Evolutionary conservation across 1,140 invertebrate genomes (phyloP).

Genomic region (Triops longicaudatus): DNA sequence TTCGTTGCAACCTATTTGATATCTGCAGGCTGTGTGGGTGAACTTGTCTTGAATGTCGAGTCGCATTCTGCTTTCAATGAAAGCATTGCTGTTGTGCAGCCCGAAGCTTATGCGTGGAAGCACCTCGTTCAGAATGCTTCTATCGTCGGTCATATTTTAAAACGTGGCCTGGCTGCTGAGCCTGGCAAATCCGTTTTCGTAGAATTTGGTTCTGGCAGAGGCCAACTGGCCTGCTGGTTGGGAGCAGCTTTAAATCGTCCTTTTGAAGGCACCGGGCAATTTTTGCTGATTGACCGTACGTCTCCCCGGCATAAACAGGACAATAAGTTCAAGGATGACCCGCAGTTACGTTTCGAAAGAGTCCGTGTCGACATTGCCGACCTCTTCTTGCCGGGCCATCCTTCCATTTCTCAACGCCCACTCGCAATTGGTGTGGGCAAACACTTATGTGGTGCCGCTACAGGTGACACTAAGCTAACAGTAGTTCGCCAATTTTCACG

Average conservation of each 20-base stretch:
- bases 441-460: conserved; percentile 76
- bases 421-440: conserved; percentile 65
- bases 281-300: conserved; percentile 65
- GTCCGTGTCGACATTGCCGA: conserved; percentile 65
- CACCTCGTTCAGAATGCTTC: conserved; percentile 63
- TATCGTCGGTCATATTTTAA: conserved; percentile 52
- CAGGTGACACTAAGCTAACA: conserved; percentile 46
- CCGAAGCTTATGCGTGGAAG: conserved; percentile 52
- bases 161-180: conserved; percentile 39
- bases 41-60: conserved; percentile 23
- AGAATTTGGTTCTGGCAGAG: conserved; percentile 82
- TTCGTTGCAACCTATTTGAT: neutral
- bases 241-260: conserved; percentile 8
- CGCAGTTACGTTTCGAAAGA: conserved; percentile 45
- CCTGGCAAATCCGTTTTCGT: conserved; percentile 56
- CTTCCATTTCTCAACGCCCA: conserved; percentile 39
- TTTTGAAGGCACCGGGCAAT: conserved; percentile 42
- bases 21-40: conserved; percentile 21
- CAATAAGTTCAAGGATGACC: conserved; percentile 54
- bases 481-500: neutral
- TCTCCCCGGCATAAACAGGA: conserved; percentile 71
- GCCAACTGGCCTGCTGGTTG: conserved; percentile 39
- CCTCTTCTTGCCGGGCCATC: conserved; percentile 51
- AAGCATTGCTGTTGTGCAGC: conserved; percentile 52
- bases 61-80: conserved; percentile 35